Evolutionary conservation across 2,797 vertebrate species (phyloP).

Genomic region (Euthynnus affinis): DNA sequence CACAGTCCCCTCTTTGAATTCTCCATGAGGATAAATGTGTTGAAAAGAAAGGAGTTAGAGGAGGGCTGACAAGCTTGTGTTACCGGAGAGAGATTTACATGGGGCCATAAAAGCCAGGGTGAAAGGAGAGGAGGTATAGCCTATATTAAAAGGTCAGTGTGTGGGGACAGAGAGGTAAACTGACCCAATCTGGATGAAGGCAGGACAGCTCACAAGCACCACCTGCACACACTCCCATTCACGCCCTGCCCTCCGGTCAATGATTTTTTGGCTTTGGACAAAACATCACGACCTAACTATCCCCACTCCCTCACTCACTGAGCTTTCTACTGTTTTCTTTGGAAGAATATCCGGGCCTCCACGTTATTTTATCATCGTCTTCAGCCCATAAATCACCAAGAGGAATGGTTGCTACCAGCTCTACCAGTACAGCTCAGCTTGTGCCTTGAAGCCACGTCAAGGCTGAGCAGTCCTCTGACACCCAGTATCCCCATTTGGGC

Average conservation of each 20-base stretch:
- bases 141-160: slow-evolving; percentile 70
- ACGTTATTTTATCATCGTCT: slow-evolving; percentile 73
- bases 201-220: slow-evolving; percentile 67
- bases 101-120: slow-evolving; percentile 76
- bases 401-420: slow-evolving; percentile 60
- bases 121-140: slow-evolving; percentile 78
- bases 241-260: slow-evolving; percentile 75
- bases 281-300: slow-evolving; percentile 29
- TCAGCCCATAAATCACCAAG: slow-evolving; percentile 80
- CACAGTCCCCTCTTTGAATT: slow-evolving; percentile 71
- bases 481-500: slow-evolving; percentile 71
- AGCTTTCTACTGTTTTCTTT: slow-evolving; percentile 75
- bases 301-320: slow-evolving; percentile 33
- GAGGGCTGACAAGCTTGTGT: slow-evolving; percentile 79
- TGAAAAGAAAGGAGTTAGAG: slow-evolving; percentile 74
- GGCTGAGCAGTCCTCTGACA: slow-evolving; percentile 77
- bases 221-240: slow-evolving; percentile 69
- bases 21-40: slow-evolving; percentile 77
- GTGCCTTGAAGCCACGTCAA: slow-evolving; percentile 79
- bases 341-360: slow-evolving; percentile 61
- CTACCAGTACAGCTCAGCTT: slow-evolving; percentile 56
- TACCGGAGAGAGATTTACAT: slow-evolving; percentile 82
- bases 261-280: slow-evolving; percentile 65
- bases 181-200: slow-evolving; percentile 69
- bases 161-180: slow-evolving; percentile 71